phyloP scores from a whole-genome alignment of 1,140 invertebrate species.

The Drosophila eugracilis region DNA sequence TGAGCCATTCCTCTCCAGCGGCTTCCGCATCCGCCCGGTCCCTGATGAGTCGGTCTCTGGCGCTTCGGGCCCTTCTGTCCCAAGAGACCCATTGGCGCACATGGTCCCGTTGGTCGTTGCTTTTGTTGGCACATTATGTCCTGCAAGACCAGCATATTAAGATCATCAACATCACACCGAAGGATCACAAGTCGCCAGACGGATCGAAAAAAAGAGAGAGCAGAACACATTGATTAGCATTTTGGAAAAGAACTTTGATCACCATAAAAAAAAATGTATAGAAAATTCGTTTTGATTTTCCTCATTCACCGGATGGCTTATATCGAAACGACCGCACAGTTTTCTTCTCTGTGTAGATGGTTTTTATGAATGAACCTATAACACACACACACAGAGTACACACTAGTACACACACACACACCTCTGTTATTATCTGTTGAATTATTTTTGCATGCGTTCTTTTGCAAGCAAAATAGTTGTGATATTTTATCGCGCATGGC shows the following conservation, averaged over 20 bases:
- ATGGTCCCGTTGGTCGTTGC: conserved; percentile 84
- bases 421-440: conserved; percentile 81
- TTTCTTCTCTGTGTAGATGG: not conserved
- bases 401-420: conserved; percentile 31
- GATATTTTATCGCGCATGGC: conserved; percentile 85
- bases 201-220: conserved; percentile 18
- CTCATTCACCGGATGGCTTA: too few relatives aligned
- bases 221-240: conserved; percentile 38
- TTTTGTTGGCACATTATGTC: conserved; percentile 85
- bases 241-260: not conserved
- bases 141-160: conserved; percentile 36
- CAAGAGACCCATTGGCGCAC: conserved; percentile 84
- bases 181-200: too few relatives aligned
- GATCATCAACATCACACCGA: not conserved
- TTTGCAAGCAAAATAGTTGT: conserved; percentile 85
- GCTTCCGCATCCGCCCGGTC: conserved; percentile 85
- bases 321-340: not conserved
- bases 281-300: too few relatives aligned
- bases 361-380: conserved; percentile 9
- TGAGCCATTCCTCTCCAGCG: conserved; percentile 95
- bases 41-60: conserved; percentile 85
- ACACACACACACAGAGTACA: conserved; percentile 1
- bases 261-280: conserved; percentile 28
- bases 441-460: conserved; percentile 84
- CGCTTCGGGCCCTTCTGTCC: conserved; percentile 85